phyloP scores from a whole-genome alignment of 2,888 invertebrate genomes.

The Drosophila atroscutellata region DNA sequence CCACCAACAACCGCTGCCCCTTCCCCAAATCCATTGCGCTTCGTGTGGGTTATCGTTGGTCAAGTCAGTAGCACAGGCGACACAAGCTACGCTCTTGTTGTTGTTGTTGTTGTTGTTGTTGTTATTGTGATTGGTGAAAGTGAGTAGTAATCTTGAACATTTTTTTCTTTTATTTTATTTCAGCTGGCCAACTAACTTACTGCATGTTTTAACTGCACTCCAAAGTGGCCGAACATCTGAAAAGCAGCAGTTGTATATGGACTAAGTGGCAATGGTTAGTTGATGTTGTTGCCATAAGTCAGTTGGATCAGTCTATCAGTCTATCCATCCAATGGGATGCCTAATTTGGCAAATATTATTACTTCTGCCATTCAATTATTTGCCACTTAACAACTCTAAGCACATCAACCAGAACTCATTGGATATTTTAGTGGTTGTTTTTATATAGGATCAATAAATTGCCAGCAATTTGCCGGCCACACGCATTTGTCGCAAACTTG shows the following conservation, averaged over 20 bases:
- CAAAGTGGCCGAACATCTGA: slow-evolving; percentile 3
- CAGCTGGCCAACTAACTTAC: slow-evolving; percentile 36
- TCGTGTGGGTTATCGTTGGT: slow-evolving; percentile 45
- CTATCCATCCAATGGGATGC: not conserved
- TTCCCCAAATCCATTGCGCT: not conserved
- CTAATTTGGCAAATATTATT: slow-evolving; percentile 1
- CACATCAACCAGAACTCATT: too few relatives aligned
- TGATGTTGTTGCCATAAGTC: not conserved
- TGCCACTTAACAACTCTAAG: not conserved
- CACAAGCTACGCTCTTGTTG: slow-evolving; percentile 2
- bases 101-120: not conserved
- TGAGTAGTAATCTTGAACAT: slow-evolving; percentile 13
- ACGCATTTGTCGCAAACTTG: not conserved
- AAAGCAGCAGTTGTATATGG: slow-evolving; percentile 1
- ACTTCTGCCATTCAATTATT: not conserved
- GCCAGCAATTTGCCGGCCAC: not conserved
- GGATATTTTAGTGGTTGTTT: not conserved
- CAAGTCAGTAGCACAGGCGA: slow-evolving; percentile 34
- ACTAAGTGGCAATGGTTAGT: slow-evolving; percentile 13
- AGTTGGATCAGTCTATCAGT: not conserved
- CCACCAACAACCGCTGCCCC: not conserved
- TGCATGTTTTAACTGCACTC: slow-evolving; percentile 6
- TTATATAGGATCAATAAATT: not conserved
- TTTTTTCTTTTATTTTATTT: slow-evolving; percentile 11
- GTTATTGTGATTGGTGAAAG: slow-evolving; percentile 38